Evolutionary conservation across 23 tunicate species (phyloP).

Genomic region (Pegea sp.): DNA sequence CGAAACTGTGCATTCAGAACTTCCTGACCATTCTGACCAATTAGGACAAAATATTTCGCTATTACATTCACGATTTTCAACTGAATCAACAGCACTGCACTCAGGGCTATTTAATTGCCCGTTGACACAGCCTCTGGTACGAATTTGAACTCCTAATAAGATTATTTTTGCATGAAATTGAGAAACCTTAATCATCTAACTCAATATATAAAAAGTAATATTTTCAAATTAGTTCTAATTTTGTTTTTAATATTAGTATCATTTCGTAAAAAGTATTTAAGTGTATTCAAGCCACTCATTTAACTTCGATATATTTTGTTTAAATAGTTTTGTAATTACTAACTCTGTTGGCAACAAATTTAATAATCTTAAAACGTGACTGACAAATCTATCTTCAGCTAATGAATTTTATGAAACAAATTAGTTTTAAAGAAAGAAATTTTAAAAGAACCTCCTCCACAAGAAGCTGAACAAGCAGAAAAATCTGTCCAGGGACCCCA

Average conservation of each 20-base stretch:
- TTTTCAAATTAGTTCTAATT: too few relatives aligned
- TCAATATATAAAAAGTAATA: too few relatives aligned
- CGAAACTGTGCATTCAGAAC: conserved; percentile 11
- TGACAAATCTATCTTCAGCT: too few relatives aligned
- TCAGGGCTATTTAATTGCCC: background rate
- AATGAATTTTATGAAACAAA: too few relatives aligned
- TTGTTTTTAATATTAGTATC: too few relatives aligned
- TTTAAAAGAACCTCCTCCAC: conserved; percentile 4
- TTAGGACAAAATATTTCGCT: background rate
- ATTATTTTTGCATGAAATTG: background rate
- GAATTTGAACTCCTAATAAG: background rate
- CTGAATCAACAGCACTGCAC: background rate
- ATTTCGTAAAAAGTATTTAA: too few relatives aligned
- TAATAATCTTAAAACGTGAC: too few relatives aligned
- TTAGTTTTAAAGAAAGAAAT: background rate
- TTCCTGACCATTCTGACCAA: conserved; percentile 24
- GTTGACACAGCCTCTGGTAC: background rate
- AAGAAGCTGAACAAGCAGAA: conserved; percentile 8
- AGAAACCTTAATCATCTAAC: background rate
- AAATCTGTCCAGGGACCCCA: conserved; percentile 10
- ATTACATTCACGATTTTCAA: background rate
- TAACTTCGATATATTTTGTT: too few relatives aligned
- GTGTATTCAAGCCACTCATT: too few relatives aligned
- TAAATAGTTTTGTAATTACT: too few relatives aligned
- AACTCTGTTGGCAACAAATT: too few relatives aligned